Evolutionary conservation across 53 echinoderm and acorn worm genomes (phyloP).

Genomic region (Crossaster papposus): DNA sequence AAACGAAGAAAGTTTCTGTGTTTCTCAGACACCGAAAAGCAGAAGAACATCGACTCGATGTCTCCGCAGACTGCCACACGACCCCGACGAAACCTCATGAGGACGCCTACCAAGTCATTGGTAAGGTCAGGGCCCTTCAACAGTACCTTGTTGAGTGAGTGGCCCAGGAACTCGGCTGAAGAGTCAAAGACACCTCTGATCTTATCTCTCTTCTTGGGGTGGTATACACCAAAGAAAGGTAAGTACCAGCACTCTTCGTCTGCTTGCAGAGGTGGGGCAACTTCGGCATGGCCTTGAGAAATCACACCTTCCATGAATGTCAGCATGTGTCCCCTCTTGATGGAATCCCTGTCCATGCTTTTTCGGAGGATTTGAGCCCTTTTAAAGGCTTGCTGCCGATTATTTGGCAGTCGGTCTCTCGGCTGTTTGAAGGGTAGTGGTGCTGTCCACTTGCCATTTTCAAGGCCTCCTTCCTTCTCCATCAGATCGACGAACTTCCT

Average conservation of each 20-base stretch:
- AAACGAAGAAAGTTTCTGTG: too few relatives aligned
- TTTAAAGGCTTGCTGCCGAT: slow-evolving; percentile 26
- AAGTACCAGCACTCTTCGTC: slow-evolving; percentile 51
- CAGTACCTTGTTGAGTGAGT: slow-evolving; percentile 61
- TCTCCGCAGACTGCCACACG: too few relatives aligned
- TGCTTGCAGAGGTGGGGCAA: too few relatives aligned
- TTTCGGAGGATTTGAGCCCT: slow-evolving; percentile 56
- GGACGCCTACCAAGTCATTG: slow-evolving; percentile 57
- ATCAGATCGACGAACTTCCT: slow-evolving; percentile 30
- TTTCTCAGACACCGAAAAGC: too few relatives aligned
- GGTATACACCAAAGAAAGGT: too few relatives aligned
- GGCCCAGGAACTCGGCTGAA: slow-evolving; percentile 53
- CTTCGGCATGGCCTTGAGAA: slow-evolving; percentile 62
- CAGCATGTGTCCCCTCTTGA: slow-evolving; percentile 66
- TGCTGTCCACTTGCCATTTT: slow-evolving; percentile 27
- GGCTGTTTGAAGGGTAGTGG: slow-evolving; percentile 59
- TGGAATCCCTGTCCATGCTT: slow-evolving; percentile 50
- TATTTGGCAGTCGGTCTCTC: slow-evolving; percentile 55
- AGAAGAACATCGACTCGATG: too few relatives aligned
- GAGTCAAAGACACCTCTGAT: too few relatives aligned
- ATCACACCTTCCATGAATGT: slow-evolving; percentile 65
- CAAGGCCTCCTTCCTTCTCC: slow-evolving; percentile 8
- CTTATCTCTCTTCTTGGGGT: too few relatives aligned
- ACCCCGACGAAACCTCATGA: too few relatives aligned
- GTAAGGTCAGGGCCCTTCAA: slow-evolving; percentile 61